Percentiles rank a stretch among this genome's conserved stretches.
Evolutionary conservation across 2,797 vertebrate species (phyloP).

Genomic region (Sebastes steindachneri): DNA sequence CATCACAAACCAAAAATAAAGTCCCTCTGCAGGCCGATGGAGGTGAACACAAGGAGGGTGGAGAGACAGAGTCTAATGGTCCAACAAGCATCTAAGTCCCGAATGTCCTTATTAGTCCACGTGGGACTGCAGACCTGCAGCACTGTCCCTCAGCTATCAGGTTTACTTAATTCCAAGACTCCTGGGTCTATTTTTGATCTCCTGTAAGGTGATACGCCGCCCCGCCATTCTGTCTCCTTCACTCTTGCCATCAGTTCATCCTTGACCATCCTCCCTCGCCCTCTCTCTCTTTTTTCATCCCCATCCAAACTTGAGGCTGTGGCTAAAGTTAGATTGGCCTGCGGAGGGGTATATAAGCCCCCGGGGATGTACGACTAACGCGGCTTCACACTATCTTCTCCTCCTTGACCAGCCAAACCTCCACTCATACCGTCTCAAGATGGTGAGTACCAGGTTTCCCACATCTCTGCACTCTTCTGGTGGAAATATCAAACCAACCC

Average conservation of each 20-base stretch:
- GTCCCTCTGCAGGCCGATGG: conserved; percentile 45
- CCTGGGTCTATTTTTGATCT: conserved; percentile 83
- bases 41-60: conserved; percentile 56
- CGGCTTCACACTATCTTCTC: conserved; percentile 84
- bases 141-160: conserved; percentile 77
- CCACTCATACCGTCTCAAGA: conserved; percentile 80
- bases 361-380: conserved; percentile 57
- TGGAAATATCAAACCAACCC: conserved; percentile 39
- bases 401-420: conserved; percentile 81
- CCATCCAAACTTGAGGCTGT: conserved; percentile 85
- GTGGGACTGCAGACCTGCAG: conserved; percentile 67
- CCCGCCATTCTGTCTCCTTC: conserved; percentile 73
- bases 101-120: conserved; percentile 88
- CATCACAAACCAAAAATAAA: conserved; percentile 82
- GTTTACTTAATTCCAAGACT: conserved; percentile 87
- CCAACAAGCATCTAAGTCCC: conserved; percentile 72
- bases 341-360: conserved; percentile 81
- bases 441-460: conserved; percentile 82
- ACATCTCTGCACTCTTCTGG: conserved; percentile 44
- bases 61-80: conserved; percentile 61
- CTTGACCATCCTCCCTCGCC: conserved; percentile 46
- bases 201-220: conserved; percentile 80
- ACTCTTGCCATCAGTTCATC: conserved; percentile 67
- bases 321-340: conserved; percentile 83
- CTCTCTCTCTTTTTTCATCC: conserved; percentile 62